phyloP scores from a whole-genome alignment of 2,113 vertebrate genomes.

The Ailuropoda melanoleuca region DNA sequence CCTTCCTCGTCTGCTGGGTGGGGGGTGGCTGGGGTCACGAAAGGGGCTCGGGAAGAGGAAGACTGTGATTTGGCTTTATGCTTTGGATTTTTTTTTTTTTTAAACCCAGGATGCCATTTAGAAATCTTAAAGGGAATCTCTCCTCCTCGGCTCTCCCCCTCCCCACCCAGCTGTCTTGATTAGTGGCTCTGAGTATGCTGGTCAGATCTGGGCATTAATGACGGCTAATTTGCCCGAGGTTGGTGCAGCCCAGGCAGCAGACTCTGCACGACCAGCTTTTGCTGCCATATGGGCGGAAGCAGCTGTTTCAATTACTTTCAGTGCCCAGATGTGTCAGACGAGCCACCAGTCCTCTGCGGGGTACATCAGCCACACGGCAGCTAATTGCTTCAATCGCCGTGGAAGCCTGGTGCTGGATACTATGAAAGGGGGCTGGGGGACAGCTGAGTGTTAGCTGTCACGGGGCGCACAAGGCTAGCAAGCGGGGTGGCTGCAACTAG shows the following conservation, averaged over 20 bases:
- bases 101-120: slow-evolving; percentile 65
- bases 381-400: slow-evolving; percentile 99
- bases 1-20: not conserved
- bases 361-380: slow-evolving; percentile 94
- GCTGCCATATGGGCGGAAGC: slow-evolving; percentile 99
- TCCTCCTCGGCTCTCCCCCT: slow-evolving; percentile 60
- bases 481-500: slow-evolving; percentile 85
- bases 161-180: slow-evolving; percentile 94
- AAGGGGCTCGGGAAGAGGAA: slow-evolving; percentile 33
- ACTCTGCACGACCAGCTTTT: slow-evolving; percentile 91
- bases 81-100: not conserved
- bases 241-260: slow-evolving; percentile 92
- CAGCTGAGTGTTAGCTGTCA: slow-evolving; percentile 97
- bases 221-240: slow-evolving; percentile 99
- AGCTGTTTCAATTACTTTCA: slow-evolving; percentile 99
- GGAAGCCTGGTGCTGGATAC: slow-evolving; percentile 90
- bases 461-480: slow-evolving; percentile 86
- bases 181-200: slow-evolving; percentile 95
- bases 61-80: not conserved
- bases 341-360: slow-evolving; percentile 95
- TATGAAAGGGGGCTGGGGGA: slow-evolving; percentile 91
- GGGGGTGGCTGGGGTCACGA: not conserved
- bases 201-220: slow-evolving; percentile 99
- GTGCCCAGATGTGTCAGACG: slow-evolving; percentile 99
- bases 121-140: slow-evolving; percentile 73